Percentiles rank a stretch among this genome's conserved stretches.
Conservation (phyloP, 92 coral and sea anemone genomes). For the Palythoa grandiflora region DNA sequence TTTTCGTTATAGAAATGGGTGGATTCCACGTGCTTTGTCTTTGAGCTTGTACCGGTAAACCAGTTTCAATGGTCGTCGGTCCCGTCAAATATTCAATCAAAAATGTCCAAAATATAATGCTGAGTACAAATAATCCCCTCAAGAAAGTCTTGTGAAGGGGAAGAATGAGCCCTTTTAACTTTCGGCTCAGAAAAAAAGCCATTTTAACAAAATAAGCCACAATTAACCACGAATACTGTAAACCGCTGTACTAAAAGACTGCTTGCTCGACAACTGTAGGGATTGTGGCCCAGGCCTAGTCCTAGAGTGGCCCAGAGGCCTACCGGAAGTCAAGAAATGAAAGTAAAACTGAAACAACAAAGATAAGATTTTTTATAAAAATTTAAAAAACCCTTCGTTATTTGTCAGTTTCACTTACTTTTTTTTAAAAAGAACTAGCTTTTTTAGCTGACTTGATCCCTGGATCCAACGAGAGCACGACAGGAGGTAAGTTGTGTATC, state of each 20-base stretch:
- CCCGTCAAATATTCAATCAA: constrained; percentile 40
- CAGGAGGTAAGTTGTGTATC: too few relatives aligned
- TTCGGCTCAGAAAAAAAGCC: background rate
- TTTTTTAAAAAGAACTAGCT: too few relatives aligned
- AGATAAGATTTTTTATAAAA: too few relatives aligned
- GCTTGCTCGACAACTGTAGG: background rate
- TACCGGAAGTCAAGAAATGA: too few relatives aligned
- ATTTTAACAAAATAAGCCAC: background rate
- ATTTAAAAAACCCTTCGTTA: too few relatives aligned
- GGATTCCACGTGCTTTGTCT: constrained; percentile 5
- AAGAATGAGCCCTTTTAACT: background rate
- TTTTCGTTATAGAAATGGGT: background rate
- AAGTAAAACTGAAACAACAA: too few relatives aligned
- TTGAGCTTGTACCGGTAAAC: background rate
- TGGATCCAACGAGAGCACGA: too few relatives aligned
- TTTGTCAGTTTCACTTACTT: too few relatives aligned
- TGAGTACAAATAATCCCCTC: background rate
- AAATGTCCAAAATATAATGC: constrained; percentile 8
- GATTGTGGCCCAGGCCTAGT: background rate
- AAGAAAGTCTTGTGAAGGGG: constrained; percentile 26
- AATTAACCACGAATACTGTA: background rate
- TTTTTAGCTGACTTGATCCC: too few relatives aligned
- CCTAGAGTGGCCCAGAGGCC: too few relatives aligned
- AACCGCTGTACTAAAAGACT: background rate
- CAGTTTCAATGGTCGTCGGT: constrained; percentile 8